phyloP scores from a whole-genome alignment of 2,113 vertebrate species.

The Ibidorhyncha struthersii region DNA sequence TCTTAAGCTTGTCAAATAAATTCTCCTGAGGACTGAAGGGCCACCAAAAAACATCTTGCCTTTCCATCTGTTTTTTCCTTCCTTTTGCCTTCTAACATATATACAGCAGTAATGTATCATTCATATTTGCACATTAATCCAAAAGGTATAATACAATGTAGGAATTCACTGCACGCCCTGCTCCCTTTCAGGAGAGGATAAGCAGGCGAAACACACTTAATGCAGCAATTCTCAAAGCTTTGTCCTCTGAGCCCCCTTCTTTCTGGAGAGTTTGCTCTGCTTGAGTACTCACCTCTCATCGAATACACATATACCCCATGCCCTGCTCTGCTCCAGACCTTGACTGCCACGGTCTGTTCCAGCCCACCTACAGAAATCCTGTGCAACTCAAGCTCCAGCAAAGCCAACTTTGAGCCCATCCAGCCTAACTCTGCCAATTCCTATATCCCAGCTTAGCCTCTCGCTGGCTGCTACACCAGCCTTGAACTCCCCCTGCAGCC shows the following conservation, averaged over 20 bases:
- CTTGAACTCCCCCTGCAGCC: neutral
- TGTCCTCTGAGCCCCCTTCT: neutral
- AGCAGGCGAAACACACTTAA: neutral
- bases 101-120: neutral
- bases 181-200: neutral
- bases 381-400: neutral
- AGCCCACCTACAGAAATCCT: neutral
- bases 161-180: neutral
- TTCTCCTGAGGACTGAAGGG: neutral
- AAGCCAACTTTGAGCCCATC: neutral
- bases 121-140: neutral
- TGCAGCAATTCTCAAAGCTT: neutral
- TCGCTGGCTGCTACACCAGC: neutral
- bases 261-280: neutral
- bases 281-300: neutral
- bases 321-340: neutral
- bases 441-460: neutral
- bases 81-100: neutral
- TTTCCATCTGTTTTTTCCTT: neutral
- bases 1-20: constrained; percentile 12
- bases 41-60: neutral
- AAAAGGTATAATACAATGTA: neutral
- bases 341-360: neutral
- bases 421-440: neutral
- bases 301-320: rapidly evolving